A percentile compares a stretch with the other conserved stretches of the same genome.
Evolutionary conservation across 2,113 vertebrate genomes (phyloP).

Genomic region (Pagrus major): DNA sequence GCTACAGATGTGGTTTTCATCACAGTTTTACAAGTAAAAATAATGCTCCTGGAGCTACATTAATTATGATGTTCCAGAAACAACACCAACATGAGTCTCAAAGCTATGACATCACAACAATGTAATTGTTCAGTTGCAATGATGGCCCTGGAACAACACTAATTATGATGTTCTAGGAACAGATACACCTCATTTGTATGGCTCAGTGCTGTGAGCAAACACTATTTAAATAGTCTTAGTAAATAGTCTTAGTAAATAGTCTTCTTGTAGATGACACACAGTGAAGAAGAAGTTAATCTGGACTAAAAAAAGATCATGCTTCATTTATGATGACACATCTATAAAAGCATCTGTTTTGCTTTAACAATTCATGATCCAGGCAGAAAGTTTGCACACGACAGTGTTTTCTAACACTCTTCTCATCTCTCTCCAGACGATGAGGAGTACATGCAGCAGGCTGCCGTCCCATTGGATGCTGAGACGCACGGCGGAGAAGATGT

Average conservation of each 20-base stretch:
- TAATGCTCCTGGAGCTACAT: too few species aligned
- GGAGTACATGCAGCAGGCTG: constrained; percentile 88
- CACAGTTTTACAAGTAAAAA: too few species aligned
- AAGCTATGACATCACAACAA: too few species aligned
- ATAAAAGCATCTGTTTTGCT: not conserved
- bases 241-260: not conserved
- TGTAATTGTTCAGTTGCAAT: too few species aligned
- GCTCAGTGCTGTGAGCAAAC: not conserved
- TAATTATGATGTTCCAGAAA: too few species aligned
- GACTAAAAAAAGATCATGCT: not conserved
- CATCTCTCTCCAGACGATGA: constrained; percentile 78
- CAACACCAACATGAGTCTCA: too few species aligned
- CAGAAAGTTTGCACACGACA: not conserved
- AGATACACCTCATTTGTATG: not conserved
- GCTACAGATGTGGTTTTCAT: too few species aligned
- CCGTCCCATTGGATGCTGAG: constrained; percentile 84
- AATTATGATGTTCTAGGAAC: too few species aligned
- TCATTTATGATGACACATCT: not conserved
- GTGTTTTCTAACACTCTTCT: constrained; percentile 1
- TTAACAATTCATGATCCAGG: not conserved
- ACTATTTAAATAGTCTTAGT: too few species aligned
- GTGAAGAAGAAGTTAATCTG: not conserved
- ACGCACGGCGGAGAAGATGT: constrained; percentile 88
- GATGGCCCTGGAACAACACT: too few species aligned
- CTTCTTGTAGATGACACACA: not conserved